A percentile compares a stretch with the other conserved stretches of the same genome.
phyloP scores from a whole-genome alignment of 35 echinoderm and acorn worm species.

The Heliocidaris tuberculata region DNA sequence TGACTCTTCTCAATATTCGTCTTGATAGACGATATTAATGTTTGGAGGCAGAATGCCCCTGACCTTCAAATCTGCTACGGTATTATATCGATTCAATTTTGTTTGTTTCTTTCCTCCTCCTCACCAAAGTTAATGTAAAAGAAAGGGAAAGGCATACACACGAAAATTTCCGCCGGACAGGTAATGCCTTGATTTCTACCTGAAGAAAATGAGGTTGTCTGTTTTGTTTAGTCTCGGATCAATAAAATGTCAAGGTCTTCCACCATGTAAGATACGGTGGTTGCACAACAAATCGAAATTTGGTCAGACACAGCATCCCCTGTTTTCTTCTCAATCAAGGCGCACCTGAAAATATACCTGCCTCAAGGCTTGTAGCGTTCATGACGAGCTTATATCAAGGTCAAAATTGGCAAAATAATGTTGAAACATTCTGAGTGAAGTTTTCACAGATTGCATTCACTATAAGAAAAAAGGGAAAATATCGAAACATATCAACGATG shows the following conservation, averaged over 20 bases:
- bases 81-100: background rate
- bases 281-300: background rate
- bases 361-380: background rate
- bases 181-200: background rate
- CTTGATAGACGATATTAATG: background rate
- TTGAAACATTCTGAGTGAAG: too few relatives aligned
- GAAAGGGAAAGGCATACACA: background rate
- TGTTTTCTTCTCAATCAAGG: background rate
- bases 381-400: too few relatives aligned
- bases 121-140: background rate
- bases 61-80: constrained; percentile 4
- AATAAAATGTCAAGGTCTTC: background rate
- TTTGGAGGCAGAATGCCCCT: background rate
- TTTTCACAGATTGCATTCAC: too few relatives aligned
- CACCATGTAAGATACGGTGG: background rate
- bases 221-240: background rate
- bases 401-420: too few relatives aligned
- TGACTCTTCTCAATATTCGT: background rate
- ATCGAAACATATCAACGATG: too few relatives aligned
- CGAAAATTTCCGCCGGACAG: background rate
- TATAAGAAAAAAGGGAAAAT: too few relatives aligned
- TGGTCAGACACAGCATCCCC: background rate
- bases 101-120: background rate
- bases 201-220: background rate
- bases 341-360: background rate